Base-by-base conservation (phyloP, 2,888 invertebrate species). In the Fabriciana adippe region DNA sequence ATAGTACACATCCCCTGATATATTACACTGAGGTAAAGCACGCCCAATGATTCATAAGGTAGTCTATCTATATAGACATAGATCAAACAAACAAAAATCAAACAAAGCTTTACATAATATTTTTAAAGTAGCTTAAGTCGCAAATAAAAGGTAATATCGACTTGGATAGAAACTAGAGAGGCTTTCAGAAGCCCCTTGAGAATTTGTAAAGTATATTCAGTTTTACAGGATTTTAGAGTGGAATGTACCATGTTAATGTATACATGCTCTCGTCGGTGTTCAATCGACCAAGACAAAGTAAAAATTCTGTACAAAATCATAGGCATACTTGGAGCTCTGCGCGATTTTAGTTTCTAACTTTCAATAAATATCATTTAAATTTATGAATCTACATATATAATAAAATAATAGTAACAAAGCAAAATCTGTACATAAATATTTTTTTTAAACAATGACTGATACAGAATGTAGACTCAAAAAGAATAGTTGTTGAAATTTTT, bases 151-250 rank as follows among this genome's bases (percentile, higher is more conserved):
- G 74, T 76, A 79, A 75, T 82, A 83, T 82, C 78, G 79, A 77
- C 78, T 79, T 77, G 78, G 78, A 81, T 79, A 78, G 78, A 77
- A 79, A 79, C 79, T 77, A 75, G 75, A 75, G 75, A 78, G 79
- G 81, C 85, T 85, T 84, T 84, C 80, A 81, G 78, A 73, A 71
- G 67, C 78, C 85, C 80, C 81, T 60, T 63, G 83, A 78, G 85
- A 79, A 72, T 79, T 60, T 59, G 26, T 41, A 60, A 72, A 67
- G 71, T 72, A 72, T 75, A 78, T 79, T 75, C 74, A 78, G 80
- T 78, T 76, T 76, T 75, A 69, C 73, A 73, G 76, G 75, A 76
- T 74, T 73, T 72, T 74, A 74, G 75, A 77, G 75, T 74, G 57
- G 31, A 45, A 61, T 61, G 41, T 35, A 53, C 51, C 2, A 41